phyloP scores from a whole-genome alignment of 2,113 vertebrate genomes.

The Gambusia affinis region DNA sequence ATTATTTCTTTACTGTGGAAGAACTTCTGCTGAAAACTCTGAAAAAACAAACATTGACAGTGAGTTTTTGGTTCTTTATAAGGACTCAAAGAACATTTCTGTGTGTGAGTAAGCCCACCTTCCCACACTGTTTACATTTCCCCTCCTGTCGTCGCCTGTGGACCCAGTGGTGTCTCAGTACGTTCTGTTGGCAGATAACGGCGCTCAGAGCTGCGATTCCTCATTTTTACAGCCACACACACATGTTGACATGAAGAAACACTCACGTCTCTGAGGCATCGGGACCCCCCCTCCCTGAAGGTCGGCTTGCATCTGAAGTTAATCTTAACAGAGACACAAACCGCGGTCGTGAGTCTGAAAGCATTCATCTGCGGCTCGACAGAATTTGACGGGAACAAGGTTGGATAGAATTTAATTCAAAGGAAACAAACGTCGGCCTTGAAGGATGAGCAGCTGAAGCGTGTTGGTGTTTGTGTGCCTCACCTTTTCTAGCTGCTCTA shows the following conservation, averaged over 20 bases:
- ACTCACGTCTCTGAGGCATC: conserved; percentile 93
- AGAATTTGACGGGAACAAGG: not conserved
- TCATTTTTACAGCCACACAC: not conserved
- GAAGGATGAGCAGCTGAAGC: conserved; percentile 5
- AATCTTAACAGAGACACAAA: conserved; percentile 82
- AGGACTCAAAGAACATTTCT: conserved; percentile 4
- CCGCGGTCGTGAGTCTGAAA: not conserved
- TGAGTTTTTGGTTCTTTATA: not conserved
- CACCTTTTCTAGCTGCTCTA: conserved; percentile 96
- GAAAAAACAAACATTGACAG: conserved; percentile 32
- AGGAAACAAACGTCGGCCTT: conserved; percentile 1
- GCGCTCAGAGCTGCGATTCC: not conserved
- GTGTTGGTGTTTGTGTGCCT: not conserved
- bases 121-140: conserved; percentile 97
- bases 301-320: conserved; percentile 98
- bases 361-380: not conserved
- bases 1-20: conserved; percentile 99
- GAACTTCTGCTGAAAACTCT: conserved; percentile 99
- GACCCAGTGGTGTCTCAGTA: conserved; percentile 96
- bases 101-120: conserved; percentile 79
- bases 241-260: not conserved
- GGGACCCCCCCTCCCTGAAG: conserved; percentile 93
- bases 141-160: conserved; percentile 95
- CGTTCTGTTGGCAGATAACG: conserved; percentile 80
- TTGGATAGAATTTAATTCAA: conserved; percentile 1